Evolutionary conservation across 2,113 vertebrate species (phyloP), one percentile per base, ranked within the genome.

Genomic region (Aldabrachelys gigantea): DNA sequence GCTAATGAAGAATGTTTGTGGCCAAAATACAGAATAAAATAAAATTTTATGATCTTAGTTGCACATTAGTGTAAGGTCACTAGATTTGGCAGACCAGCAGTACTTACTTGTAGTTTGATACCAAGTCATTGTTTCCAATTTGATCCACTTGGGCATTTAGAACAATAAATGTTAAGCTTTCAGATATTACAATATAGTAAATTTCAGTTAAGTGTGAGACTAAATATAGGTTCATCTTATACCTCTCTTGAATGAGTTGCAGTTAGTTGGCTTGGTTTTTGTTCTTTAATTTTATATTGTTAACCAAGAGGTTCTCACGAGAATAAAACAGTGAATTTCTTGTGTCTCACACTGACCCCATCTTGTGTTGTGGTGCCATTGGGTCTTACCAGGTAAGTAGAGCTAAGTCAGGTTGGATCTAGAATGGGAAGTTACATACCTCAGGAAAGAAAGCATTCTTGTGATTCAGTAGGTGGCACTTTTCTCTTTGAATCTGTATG

Each of bases 11-110:
- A 97, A 91, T 97, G 56, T 95, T 96, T 97, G 96, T 97, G 94
- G 97, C 96, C 96, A 96, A 97, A 97, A 95, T 94, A 95, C 41
- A 97, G 85, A 84, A 95, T 94, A 96, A 97, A 98, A 97, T 97
- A 97, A 98, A 97, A 92, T 59, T 98, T 98, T 96, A 97, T 97
- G 93, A 96, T 98, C 91, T 97, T 97, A 96, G 75, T 95, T 95
- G 83, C 31, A 79, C 97, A 94, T 97, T 96, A 88, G 92, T 97
- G 83, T 88, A 96, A 86, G 92, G 91, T 96, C 97, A 93, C 91
- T 96, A 97, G 86, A 97, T 94, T 94, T 95, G 91, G 95, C 95
- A 97, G 92, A 86, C 75, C 91, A 94, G 47, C 56, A 89, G 17
- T 87, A 59, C 80, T 91, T 94, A 79, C 57, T 87, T 56, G 87